Percentiles rank a stretch among this genome's conserved stretches.
Conservation (phyloP, 2,797 vertebrate species). For the Anabas testudineus region DNA sequence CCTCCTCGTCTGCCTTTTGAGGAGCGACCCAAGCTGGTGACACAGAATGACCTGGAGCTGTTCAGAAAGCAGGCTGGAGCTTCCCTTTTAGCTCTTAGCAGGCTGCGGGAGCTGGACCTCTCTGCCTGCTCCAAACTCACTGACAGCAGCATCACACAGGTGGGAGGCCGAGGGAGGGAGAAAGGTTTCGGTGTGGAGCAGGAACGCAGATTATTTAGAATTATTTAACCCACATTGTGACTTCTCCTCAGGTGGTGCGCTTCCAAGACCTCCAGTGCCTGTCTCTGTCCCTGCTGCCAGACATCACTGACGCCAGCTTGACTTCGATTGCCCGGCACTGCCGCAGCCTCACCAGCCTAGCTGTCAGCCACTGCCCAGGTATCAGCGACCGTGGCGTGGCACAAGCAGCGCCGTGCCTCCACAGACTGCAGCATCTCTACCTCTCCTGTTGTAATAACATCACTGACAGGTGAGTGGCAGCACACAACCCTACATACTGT, state of each 20-base stretch:
- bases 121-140: constrained; percentile 88
- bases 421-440: constrained; percentile 86
- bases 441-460: constrained; percentile 86
- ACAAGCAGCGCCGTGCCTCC: constrained; percentile 76
- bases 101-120: constrained; percentile 87
- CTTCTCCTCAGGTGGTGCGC: constrained; percentile 81
- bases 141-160: constrained; percentile 88
- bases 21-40: constrained; percentile 75
- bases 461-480: constrained; percentile 82
- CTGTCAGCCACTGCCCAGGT: constrained; percentile 83
- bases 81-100: constrained; percentile 80
- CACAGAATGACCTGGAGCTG: constrained; percentile 67
- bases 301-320: constrained; percentile 85
- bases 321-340: constrained; percentile 83
- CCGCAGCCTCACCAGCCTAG: constrained; percentile 84
- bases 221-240: neutral
- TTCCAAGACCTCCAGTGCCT: constrained; percentile 84
- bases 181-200: fast-evolving
- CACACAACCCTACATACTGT: neutral
- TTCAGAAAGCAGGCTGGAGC: constrained; percentile 71
- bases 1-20: constrained; percentile 80
- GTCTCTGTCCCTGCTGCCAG: constrained; percentile 85
- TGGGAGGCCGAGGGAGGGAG: constrained; percentile 34
- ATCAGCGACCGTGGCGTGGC: constrained; percentile 85
- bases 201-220: neutral